Evolutionary conservation across 2,888 invertebrate genomes (phyloP).

Genomic region (Nomada goodeniana): DNA sequence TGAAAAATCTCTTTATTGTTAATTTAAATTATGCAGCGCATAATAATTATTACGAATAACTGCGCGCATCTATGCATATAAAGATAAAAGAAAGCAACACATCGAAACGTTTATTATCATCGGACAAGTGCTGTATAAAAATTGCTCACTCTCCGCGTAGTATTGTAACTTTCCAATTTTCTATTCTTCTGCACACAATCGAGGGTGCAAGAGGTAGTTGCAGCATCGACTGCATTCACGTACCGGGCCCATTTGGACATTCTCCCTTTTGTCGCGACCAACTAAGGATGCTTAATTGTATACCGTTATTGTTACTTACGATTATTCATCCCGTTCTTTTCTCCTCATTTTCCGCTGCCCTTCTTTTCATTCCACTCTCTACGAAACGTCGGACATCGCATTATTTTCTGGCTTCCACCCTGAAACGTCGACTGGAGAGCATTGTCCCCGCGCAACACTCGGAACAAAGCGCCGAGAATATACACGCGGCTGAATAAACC

Average conservation of each 20-base stretch:
- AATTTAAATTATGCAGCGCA: too few relatives aligned
- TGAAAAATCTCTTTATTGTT: too few relatives aligned
- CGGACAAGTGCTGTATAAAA: too few relatives aligned
- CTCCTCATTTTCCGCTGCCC: too few relatives aligned
- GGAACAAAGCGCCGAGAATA: slow-evolving; percentile 37
- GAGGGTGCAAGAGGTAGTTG: neutral
- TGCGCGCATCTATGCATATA: too few relatives aligned
- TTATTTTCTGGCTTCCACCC: slow-evolving; percentile 6
- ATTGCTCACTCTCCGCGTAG: too few relatives aligned
- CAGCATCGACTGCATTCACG: neutral
- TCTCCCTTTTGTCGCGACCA: neutral
- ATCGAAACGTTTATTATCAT: neutral
- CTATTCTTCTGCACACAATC: neutral
- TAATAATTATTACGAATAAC: too few relatives aligned
- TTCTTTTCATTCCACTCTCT: neutral
- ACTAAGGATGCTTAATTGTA: slow-evolving; percentile 18
- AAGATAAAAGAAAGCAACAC: too few relatives aligned
- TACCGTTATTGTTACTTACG: slow-evolving; percentile 5
- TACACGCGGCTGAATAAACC: slow-evolving; percentile 47
- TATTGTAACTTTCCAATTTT: neutral
- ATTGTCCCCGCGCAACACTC: slow-evolving; percentile 23
- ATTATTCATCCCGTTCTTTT: neutral
- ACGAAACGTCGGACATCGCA: slow-evolving; percentile 29
- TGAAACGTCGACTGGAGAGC: slow-evolving; percentile 18
- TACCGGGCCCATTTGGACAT: neutral